Evolutionary conservation across 2,888 invertebrate species (phyloP).

Genomic region (Coelogynopora nodosa): DNA sequence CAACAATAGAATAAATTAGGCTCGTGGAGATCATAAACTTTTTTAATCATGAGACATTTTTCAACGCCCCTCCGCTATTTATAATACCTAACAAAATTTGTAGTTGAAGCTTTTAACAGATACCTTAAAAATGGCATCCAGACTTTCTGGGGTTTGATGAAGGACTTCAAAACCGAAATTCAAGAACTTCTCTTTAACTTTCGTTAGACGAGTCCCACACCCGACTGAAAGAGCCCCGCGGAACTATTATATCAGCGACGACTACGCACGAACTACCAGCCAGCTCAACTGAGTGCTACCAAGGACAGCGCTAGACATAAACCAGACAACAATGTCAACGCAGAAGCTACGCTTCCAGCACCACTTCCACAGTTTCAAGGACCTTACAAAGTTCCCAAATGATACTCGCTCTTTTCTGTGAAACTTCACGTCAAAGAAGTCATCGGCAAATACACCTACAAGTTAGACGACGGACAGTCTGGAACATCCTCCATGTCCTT

Average conservation of each 20-base stretch:
- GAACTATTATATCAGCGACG: not conserved
- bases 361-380: too few relatives aligned
- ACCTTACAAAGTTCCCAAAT: too few relatives aligned
- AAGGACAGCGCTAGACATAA: too few relatives aligned
- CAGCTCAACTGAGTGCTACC: too few relatives aligned
- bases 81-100: not conserved
- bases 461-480: too few relatives aligned
- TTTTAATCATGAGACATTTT: not conserved
- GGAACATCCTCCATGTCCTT: too few relatives aligned
- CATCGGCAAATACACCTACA: too few relatives aligned
- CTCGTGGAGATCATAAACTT: constrained; percentile 1
- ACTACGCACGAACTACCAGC: not conserved
- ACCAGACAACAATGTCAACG: too few relatives aligned
- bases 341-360: too few relatives aligned
- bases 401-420: too few relatives aligned
- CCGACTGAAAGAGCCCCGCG: not conserved
- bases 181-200: constrained; percentile 3
- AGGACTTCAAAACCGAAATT: not conserved
- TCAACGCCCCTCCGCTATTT: not conserved
- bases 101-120: not conserved
- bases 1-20: constrained; percentile 35
- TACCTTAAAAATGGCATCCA: not conserved
- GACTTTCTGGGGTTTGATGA: not conserved
- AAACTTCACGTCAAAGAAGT: too few relatives aligned
- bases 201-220: not conserved